Evolutionary conservation across 2,113 vertebrate genomes (phyloP).

Genomic region (Nothoprocta perdicaria): DNA sequence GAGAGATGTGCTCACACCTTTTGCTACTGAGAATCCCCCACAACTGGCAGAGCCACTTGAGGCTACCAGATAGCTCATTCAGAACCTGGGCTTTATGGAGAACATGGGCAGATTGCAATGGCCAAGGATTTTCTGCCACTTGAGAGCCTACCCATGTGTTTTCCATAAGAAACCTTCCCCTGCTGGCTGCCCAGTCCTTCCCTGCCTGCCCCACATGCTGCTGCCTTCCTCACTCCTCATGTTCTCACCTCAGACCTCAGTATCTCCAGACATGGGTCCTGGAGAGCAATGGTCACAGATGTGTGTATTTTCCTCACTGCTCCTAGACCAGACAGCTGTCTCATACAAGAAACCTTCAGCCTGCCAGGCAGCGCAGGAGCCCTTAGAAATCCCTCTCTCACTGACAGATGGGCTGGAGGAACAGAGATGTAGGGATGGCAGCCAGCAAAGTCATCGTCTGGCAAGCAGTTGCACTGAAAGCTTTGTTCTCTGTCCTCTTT

Average conservation of each 20-base stretch:
- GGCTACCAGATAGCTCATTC: too few species aligned
- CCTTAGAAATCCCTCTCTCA: background rate
- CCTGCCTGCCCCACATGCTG: too few species aligned
- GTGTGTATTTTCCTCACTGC: background rate
- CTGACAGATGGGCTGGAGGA: background rate
- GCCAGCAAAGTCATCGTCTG: background rate
- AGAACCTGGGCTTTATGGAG: too few species aligned
- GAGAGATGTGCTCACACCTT: rapidly evolving
- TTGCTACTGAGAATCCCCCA: background rate
- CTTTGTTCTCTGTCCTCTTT: background rate
- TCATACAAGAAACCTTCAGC: background rate
- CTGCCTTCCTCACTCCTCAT: too few species aligned
- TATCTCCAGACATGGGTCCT: background rate
- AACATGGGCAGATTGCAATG: too few species aligned
- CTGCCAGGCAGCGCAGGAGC: background rate
- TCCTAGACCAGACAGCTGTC: background rate
- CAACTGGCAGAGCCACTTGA: too few species aligned
- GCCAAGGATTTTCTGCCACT: too few species aligned
- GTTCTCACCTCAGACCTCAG: too few species aligned
- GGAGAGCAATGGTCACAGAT: background rate
- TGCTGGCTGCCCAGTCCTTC: too few species aligned
- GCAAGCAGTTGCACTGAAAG: background rate
- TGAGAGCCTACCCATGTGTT: too few species aligned
- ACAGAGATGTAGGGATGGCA: background rate
- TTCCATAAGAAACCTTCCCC: too few species aligned